Conservation (phyloP, 2,888 invertebrate species). For the Buathra laborator region DNA sequence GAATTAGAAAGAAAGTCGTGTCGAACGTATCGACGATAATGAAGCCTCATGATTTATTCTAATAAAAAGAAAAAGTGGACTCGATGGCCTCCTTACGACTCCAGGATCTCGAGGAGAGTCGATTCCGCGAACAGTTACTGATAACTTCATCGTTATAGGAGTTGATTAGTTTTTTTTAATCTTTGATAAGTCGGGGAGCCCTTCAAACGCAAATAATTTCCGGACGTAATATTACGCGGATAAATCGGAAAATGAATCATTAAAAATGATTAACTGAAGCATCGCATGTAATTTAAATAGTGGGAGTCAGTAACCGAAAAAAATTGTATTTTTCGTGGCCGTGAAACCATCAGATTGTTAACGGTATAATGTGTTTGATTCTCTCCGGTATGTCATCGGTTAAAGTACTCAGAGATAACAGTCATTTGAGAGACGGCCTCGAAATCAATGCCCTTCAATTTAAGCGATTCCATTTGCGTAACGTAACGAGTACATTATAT, state of each 20-base stretch:
- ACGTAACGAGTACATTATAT: slow-evolving; percentile 11
- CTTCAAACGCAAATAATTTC: too few relatives aligned
- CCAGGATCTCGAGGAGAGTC: not conserved
- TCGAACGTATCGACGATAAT: slow-evolving; percentile 1
- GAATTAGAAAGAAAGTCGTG: slow-evolving; percentile 18
- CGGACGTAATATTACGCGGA: not conserved
- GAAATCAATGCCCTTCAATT: slow-evolving; percentile 24
- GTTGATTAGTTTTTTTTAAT: too few relatives aligned
- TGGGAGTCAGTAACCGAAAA: not conserved
- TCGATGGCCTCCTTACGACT: not conserved
- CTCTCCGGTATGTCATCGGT: not conserved
- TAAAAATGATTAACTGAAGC: not conserved
- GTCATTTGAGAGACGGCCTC: slow-evolving; percentile 47
- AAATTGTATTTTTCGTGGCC: slow-evolving; percentile 7
- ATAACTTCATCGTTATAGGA: too few relatives aligned
- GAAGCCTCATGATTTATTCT: slow-evolving; percentile 2
- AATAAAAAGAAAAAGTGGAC: not conserved
- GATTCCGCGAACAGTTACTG: not conserved
- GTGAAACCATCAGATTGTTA: slow-evolving; percentile 21
- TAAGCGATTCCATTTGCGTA: slow-evolving; percentile 41
- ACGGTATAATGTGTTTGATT: slow-evolving; percentile 50
- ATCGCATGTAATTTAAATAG: not conserved
- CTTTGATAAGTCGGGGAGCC: too few relatives aligned
- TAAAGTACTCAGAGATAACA: slow-evolving; percentile 19
- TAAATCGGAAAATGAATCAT: not conserved